These are phyloP conservation scores for Oryctolagus cuniculus DNA, from an alignment of 2,113 vertebrate genomes.

Conservation along the genomic window DNA sequence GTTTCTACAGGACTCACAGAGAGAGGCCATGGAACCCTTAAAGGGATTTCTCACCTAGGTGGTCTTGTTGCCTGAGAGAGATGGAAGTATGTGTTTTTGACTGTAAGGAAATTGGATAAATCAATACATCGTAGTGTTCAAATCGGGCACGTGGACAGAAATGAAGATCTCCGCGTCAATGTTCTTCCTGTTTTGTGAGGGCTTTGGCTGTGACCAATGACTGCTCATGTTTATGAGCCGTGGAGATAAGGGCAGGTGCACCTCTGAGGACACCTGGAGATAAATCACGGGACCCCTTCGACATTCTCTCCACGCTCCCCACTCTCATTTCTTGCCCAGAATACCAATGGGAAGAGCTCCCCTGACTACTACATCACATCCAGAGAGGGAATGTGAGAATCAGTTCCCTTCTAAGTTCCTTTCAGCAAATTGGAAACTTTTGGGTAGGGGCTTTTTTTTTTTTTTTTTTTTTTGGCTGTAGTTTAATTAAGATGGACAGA, in stretches of 20 bases:
- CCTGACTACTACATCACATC: conserved; percentile 71
- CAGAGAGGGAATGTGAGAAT: conserved; percentile 69
- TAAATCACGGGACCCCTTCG: conserved; percentile 78
- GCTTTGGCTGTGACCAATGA: conserved; percentile 54
- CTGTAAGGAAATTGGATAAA: conserved; percentile 27
- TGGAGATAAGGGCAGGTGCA: conserved; percentile 65
- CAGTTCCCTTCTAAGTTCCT: conserved; percentile 76
- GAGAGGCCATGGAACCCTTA: neutral
- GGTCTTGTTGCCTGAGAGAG: neutral
- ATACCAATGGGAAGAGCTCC: conserved; percentile 59
- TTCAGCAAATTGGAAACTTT: conserved; percentile 71
- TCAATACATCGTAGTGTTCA: conserved; percentile 18
- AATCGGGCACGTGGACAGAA: conserved; percentile 19
- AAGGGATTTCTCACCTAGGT: conserved; percentile 10
- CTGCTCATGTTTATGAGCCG: conserved; percentile 71
- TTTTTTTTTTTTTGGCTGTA: conserved; percentile 45
- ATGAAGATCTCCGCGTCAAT: neutral
- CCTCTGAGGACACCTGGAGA: conserved; percentile 67
- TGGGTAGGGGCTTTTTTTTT: conserved; percentile 1
- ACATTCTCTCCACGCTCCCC: conserved; percentile 73
- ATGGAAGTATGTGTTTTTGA: neutral
- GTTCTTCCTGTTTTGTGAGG: neutral
- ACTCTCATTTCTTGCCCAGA: conserved; percentile 62
- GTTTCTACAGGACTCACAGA: neutral
- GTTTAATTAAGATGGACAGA: conserved; percentile 88